Evolutionary conservation across 2,888 invertebrate species (phyloP).

Genomic region (Yponomeuta plumbellus): DNA sequence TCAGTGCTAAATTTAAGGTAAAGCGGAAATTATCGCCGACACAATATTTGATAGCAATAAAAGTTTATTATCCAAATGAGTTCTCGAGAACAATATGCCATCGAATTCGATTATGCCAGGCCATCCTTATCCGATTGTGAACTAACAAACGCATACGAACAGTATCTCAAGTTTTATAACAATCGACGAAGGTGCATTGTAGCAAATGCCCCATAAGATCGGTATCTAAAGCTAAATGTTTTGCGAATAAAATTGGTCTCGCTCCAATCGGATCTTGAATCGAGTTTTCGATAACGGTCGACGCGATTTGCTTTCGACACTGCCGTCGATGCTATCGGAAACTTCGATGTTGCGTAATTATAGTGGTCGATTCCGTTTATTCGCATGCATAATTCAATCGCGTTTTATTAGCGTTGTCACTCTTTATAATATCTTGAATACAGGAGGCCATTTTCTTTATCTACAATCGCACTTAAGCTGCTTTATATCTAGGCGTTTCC

Average conservation of each 20-base stretch:
- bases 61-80: constrained; percentile 40
- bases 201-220: constrained; percentile 49
- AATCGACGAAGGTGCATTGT: constrained; percentile 30
- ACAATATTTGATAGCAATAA: constrained; percentile 36
- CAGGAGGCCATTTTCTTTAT: background rate
- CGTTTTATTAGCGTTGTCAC: constrained; percentile 22
- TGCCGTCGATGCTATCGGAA: constrained; percentile 48
- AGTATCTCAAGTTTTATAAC: constrained; percentile 23
- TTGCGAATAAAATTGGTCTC: constrained; percentile 72
- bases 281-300: constrained; percentile 33
- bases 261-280: constrained; percentile 59
- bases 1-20: background rate
- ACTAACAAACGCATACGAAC: constrained; percentile 50
- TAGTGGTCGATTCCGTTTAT: constrained; percentile 43
- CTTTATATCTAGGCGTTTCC: background rate
- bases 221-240: constrained; percentile 67
- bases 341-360: constrained; percentile 62
- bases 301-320: constrained; percentile 38
- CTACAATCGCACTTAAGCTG: background rate
- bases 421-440: constrained; percentile 1
- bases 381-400: constrained; percentile 49
- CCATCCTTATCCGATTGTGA: constrained; percentile 59
- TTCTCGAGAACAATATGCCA: constrained; percentile 41
- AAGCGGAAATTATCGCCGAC: constrained; percentile 29
- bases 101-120: constrained; percentile 47